Percentiles rank a stretch among this genome's conserved stretches.
phyloP scores from a whole-genome alignment of 2,888 invertebrate species.

The Drosophila merina region DNA sequence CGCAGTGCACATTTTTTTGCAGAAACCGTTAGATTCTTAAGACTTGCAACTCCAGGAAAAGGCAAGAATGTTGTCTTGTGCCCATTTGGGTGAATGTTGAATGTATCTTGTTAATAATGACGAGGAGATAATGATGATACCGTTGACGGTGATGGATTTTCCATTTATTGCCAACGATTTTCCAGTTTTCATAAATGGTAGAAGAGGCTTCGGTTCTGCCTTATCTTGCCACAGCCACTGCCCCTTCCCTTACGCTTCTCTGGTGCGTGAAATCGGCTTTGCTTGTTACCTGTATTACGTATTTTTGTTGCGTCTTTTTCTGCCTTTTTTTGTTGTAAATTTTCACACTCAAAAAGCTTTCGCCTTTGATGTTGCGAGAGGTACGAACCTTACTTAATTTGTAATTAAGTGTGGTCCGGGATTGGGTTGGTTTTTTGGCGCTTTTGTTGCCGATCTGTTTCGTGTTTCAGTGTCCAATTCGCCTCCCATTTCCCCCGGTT shows the following conservation, averaged over 20 bases:
- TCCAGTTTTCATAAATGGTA: slow-evolving; percentile 49
- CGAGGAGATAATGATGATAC: slow-evolving; percentile 41
- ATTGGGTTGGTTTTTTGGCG: slow-evolving; percentile 27
- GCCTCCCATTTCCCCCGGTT: slow-evolving; percentile 30
- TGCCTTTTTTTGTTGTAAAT: slow-evolving; percentile 30
- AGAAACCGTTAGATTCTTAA: slow-evolving; percentile 61
- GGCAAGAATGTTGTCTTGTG: slow-evolving; percentile 31
- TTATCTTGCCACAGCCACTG: not conserved
- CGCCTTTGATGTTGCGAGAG: slow-evolving; percentile 37
- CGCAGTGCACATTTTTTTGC: slow-evolving; percentile 14
- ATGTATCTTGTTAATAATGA: slow-evolving; percentile 15
- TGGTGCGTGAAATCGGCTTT: slow-evolving; percentile 66
- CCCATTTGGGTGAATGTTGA: slow-evolving; percentile 38
- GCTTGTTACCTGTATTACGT: slow-evolving; percentile 27
- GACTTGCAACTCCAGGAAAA: slow-evolving; percentile 9
- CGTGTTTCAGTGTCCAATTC: slow-evolving; percentile 27
- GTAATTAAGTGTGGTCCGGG: slow-evolving; percentile 65
- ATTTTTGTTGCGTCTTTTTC: slow-evolving; percentile 29
- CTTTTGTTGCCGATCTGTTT: slow-evolving; percentile 50
- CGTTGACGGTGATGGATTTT: slow-evolving; percentile 49
- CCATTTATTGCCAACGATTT: slow-evolving; percentile 62
- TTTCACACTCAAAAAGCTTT: slow-evolving; percentile 54
- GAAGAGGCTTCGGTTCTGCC: not conserved
- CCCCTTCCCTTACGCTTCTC: slow-evolving; percentile 9
- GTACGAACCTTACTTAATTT: slow-evolving; percentile 61